phyloP scores from a whole-genome alignment of 2,797 vertebrate genomes.

The Lates japonicus region DNA sequence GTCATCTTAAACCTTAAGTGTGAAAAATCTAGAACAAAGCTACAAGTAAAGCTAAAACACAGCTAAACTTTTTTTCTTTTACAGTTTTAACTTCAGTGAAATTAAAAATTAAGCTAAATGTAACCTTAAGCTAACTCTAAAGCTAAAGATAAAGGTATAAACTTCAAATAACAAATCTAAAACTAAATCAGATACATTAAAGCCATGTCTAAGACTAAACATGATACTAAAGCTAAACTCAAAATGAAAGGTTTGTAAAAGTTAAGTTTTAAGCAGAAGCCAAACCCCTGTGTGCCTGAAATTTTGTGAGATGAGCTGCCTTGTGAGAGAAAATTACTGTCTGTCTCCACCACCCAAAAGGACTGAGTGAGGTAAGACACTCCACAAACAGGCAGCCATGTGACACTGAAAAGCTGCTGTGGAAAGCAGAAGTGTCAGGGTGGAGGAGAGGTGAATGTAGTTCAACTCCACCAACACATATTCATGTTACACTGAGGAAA shows the following conservation, averaged over 20 bases:
- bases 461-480: slow-evolving; percentile 14
- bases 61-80: not conserved
- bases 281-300: not conserved
- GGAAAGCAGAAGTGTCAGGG: slow-evolving; percentile 24
- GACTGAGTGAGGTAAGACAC: slow-evolving; percentile 8
- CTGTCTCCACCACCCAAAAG: slow-evolving; percentile 2
- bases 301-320: slow-evolving; percentile 8
- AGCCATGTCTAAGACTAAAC: not conserved
- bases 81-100: not conserved
- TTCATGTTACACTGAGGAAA: slow-evolving; percentile 8
- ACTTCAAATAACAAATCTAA: not conserved
- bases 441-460: slow-evolving; percentile 9
- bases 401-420: slow-evolving; percentile 21
- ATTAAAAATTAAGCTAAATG: not conserved
- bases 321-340: slow-evolving; percentile 3
- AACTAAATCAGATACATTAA: slow-evolving; percentile 1
- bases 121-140: not conserved
- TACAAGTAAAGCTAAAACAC: slow-evolving; percentile 2
- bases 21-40: not conserved
- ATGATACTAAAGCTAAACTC: not conserved
- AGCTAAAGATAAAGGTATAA: not conserved
- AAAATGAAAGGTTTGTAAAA: slow-evolving; percentile 1
- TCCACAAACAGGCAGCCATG: slow-evolving; percentile 5
- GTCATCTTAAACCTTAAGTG: not conserved
- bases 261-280: not conserved